Evolutionary conservation across 1,140 invertebrate species (phyloP), one percentile per base, ranked within the genome.

Genomic region (Carposina sasakii): DNA sequence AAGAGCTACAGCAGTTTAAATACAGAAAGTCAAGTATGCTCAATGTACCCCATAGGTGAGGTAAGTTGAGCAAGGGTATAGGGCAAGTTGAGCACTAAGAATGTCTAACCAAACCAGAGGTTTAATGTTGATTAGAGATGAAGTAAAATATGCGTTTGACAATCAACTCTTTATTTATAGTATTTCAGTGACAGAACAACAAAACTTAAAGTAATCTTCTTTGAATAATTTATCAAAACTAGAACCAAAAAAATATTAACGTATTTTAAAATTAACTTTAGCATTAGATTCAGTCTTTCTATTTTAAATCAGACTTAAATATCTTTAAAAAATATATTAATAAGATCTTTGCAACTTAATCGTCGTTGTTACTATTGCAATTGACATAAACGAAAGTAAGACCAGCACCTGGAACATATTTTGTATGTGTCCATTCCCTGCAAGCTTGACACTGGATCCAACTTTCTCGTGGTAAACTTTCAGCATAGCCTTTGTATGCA

Each of bases 381-480:
- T 52, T 48, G 42, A 52, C 28, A 37, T 33, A 46, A 57, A 57
- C 20, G 41, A 45, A 57, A 52, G 31, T 33, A 8, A 33, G 31
- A 33, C 31, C 31, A 33, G 31, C 31, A 33, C 31, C 13, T 15
- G 31, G 8, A 8, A 33, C 31, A 20, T 19, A 45, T 45, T 34
- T 45, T 31, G 30, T 15, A 13, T 33, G 43, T 34, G 40, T 13
- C 50, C 45, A 57, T 19, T 48, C 15, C 21, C 30, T 57, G 44
- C 50, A 57, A 34, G 30, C 23, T 51, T 40, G 28, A 28, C 49
- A 64, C 37, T 64, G 54, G 40, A 57, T 52, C 57, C 52, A 57
- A 39, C 41, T 49, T 49, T 64, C 58, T 46, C 40, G 51, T 46
- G 51, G 52, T 65, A 48, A 53, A 48, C 54, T 60, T 45, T 64